Percentiles rank a stretch among this genome's conserved stretches.
phyloP scores from a whole-genome alignment of 2,113 vertebrate species.

The Hylia prasina region DNA sequence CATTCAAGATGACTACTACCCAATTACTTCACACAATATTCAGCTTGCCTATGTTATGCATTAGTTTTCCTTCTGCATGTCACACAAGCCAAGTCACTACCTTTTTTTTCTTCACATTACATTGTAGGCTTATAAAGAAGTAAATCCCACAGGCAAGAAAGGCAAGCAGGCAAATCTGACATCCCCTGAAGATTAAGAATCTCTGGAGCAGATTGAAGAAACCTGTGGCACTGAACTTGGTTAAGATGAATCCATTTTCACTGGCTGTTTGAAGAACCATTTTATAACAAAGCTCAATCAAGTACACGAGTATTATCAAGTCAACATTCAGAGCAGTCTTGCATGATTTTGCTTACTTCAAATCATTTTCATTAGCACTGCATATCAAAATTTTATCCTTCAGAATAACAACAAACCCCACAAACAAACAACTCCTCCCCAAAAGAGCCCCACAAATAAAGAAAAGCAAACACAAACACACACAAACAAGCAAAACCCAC shows the following conservation, averaged over 20 bases:
- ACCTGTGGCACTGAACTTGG: neutral
- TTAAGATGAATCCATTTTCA: neutral
- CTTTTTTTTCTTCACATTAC: neutral
- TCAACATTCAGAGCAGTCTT: neutral
- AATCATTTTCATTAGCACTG: neutral
- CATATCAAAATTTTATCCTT: neutral
- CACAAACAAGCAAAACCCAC: neutral
- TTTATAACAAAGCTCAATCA: neutral
- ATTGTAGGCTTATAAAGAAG: neutral
- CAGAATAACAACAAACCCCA: neutral
- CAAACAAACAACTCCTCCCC: neutral
- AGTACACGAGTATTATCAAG: neutral
- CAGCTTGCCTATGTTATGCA: neutral
- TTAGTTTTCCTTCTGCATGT: neutral
- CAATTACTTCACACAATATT: neutral
- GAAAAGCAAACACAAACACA: neutral
- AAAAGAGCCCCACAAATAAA: neutral
- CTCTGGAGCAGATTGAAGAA: neutral
- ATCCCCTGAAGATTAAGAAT: neutral
- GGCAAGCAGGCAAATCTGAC: neutral
- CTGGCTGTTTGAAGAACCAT: neutral
- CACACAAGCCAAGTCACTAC: neutral
- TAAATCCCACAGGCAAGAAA: neutral
- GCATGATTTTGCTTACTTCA: neutral
- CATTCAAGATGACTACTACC: neutral